Percentiles rank a stretch among this genome's conserved stretches.
These are phyloP conservation scores for Cetoscarus ocellatus DNA, from an alignment of 2,797 vertebrate genomes.

Conservation along the genomic window DNA sequence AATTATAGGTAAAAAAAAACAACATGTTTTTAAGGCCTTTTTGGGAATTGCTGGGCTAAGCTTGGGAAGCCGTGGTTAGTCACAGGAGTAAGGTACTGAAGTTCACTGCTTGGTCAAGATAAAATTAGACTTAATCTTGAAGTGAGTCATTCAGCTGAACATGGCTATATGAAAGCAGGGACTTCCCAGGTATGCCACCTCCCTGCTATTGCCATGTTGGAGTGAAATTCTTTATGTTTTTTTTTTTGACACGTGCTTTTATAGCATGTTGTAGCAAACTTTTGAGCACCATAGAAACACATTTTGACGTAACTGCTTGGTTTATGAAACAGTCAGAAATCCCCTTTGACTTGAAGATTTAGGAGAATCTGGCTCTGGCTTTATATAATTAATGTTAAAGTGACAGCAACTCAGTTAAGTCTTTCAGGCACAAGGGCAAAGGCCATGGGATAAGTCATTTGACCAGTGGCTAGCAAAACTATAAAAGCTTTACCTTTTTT, in stretches of 20 bases:
- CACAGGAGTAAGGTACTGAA: background rate
- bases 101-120: background rate
- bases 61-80: background rate
- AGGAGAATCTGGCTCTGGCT: no score
- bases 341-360: no score
- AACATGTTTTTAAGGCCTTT: no score
- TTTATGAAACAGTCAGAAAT: no score
- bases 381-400: no score
- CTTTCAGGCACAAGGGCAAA: no score
- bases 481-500: no score
- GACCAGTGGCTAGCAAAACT: no score
- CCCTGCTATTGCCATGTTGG: background rate
- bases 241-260: background rate
- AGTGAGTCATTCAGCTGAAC: background rate
- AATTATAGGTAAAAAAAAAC: no score
- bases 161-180: background rate
- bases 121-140: conserved; percentile 19
- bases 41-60: background rate
- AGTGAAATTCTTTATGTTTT: background rate
- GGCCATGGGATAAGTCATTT: no score
- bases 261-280: background rate
- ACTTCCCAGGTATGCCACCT: background rate
- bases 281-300: background rate
- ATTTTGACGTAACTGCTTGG: no score
- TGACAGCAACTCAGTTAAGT: no score